A percentile compares a stretch with the other conserved stretches of the same genome.
Evolutionary conservation across 2,888 invertebrate genomes (phyloP).

Genomic region (Idaea biselata): DNA sequence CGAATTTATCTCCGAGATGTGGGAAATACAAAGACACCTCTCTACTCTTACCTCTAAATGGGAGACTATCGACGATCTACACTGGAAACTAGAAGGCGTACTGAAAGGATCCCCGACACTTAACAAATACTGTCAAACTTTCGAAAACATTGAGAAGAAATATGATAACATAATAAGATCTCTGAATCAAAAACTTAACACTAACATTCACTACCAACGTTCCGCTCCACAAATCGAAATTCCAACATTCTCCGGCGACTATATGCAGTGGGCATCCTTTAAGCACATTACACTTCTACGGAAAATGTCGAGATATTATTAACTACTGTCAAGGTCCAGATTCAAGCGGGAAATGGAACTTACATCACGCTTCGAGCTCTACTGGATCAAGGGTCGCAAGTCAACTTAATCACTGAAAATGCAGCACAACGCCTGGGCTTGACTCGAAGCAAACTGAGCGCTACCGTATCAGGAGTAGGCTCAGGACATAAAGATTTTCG

Average conservation of each 20-base stretch:
- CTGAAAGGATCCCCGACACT: neutral
- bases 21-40: neutral
- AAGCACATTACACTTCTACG: slow-evolving; percentile 5
- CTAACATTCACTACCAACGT: neutral
- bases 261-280: slow-evolving; percentile 21
- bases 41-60: neutral
- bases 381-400: too few species aligned
- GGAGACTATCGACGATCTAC: neutral
- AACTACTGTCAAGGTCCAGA: neutral
- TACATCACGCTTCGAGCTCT: neutral
- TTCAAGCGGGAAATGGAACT: slow-evolving; percentile 8
- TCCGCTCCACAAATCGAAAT: slow-evolving; percentile 19
- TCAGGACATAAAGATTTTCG: too few species aligned
- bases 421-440: too few species aligned
- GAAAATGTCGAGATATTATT: neutral
- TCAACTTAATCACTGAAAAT: too few species aligned
- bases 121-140: neutral
- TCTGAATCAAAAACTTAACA: slow-evolving; percentile 9
- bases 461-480: too few species aligned
- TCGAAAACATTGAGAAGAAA: neutral
- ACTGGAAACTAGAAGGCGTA: neutral
- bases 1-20: slow-evolving; percentile 1
- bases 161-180: slow-evolving; percentile 1
- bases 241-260: slow-evolving; percentile 18
- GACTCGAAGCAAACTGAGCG: too few species aligned